phyloP scores from a whole-genome alignment of 2,888 invertebrate genomes.

The Caenorhabditis sinica region DNA sequence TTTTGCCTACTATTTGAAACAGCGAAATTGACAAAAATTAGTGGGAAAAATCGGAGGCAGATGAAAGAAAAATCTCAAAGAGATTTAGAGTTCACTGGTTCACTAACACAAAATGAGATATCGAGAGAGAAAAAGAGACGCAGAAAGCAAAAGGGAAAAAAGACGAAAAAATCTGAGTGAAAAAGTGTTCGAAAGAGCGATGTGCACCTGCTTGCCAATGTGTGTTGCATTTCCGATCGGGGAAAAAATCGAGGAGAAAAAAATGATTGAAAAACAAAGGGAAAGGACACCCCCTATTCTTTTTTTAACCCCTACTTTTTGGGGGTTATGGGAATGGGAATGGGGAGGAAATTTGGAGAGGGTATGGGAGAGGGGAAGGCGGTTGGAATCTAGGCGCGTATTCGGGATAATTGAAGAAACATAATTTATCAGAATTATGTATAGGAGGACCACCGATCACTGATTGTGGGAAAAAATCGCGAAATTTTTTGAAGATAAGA shows the following conservation, averaged over 20 bases:
- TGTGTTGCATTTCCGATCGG: constrained; percentile 7
- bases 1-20: too few relatives aligned
- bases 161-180: neutral
- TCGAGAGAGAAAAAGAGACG: too few relatives aligned
- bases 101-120: neutral
- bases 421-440: too few relatives aligned
- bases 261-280: neutral
- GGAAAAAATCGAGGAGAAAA: constrained; percentile 1
- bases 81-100: neutral
- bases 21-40: too few relatives aligned
- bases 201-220: constrained; percentile 16
- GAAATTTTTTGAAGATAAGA: too few relatives aligned
- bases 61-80: neutral
- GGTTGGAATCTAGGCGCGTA: too few relatives aligned
- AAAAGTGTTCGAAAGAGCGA: constrained; percentile 11
- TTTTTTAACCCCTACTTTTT: neutral
- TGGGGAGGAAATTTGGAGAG: neutral
- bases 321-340: constrained; percentile 8
- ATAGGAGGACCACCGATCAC: too few relatives aligned
- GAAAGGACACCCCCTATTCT: too few relatives aligned
- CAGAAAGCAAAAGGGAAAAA: neutral
- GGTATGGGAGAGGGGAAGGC: too few relatives aligned
- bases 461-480: too few relatives aligned
- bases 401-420: neutral
- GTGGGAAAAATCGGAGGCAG: too few relatives aligned